Evolutionary conservation across 2,888 invertebrate species (phyloP).

Genomic region (Troides helena): DNA sequence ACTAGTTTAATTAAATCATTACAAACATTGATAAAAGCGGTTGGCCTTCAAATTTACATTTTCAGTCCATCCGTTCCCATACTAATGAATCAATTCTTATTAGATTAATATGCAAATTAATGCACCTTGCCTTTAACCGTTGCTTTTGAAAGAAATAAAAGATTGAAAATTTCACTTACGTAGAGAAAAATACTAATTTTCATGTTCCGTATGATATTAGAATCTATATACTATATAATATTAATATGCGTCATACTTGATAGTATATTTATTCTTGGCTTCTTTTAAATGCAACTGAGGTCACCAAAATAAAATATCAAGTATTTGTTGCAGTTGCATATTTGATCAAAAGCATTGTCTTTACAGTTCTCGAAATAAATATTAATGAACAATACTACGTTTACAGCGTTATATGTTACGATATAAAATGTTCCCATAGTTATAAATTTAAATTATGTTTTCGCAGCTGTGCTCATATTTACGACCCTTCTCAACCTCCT

Average conservation of each 20-base stretch:
- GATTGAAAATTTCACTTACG: not conserved
- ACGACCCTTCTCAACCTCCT: conserved; percentile 55
- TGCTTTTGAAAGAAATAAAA: conserved; percentile 34
- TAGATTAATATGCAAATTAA: conserved; percentile 61
- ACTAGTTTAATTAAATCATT: conserved; percentile 21
- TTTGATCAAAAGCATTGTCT: no score
- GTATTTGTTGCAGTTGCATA: no score
- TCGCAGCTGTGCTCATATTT: conserved; percentile 48
- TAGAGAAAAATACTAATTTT: not conserved
- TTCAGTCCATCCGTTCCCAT: conserved; percentile 60
- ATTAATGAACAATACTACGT: not conserved
- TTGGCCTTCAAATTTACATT: conserved; percentile 55
- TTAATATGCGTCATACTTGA: no score
- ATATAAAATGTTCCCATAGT: conserved; percentile 16
- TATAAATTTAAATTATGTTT: conserved; percentile 41
- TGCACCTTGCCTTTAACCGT: conserved; percentile 57
- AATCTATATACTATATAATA: no score
- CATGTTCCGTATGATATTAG: no score
- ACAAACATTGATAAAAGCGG: conserved; percentile 41
- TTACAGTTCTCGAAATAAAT: no score
- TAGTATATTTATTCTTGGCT: no score
- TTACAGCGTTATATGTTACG: not conserved
- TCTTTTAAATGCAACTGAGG: not conserved
- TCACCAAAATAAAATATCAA: not conserved
- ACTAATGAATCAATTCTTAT: conserved; percentile 57